Evolutionary conservation across 2,888 invertebrate species (phyloP).

Genomic region (Anoncus sp.): DNA sequence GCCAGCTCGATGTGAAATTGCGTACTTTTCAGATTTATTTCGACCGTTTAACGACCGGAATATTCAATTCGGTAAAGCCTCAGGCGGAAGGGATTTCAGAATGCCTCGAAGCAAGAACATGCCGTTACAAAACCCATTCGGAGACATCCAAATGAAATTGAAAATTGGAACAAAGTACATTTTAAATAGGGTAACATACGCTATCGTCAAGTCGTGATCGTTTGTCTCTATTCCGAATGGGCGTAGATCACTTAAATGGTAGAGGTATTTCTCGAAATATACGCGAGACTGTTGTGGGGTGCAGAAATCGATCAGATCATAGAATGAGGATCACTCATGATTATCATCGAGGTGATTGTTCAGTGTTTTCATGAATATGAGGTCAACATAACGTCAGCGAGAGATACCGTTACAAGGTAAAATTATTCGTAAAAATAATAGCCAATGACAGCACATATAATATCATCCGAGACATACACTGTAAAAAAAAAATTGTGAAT

Average conservation of each 20-base stretch:
- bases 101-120: slow-evolving; percentile 28
- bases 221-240: slow-evolving; percentile 40
- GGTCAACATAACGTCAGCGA: background rate
- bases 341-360: no score
- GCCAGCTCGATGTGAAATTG: slow-evolving; percentile 52
- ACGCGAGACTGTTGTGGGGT: background rate
- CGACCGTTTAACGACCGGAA: slow-evolving; percentile 62
- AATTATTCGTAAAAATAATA: slow-evolving; percentile 20
- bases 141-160: slow-evolving; percentile 62
- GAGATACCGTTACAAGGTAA: background rate
- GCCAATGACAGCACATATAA: slow-evolving; percentile 2
- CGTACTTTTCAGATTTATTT: slow-evolving; percentile 67
- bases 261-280: slow-evolving; percentile 15
- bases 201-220: slow-evolving; percentile 16
- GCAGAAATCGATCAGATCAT: background rate
- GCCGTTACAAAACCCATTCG: slow-evolving; percentile 53
- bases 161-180: slow-evolving; percentile 61
- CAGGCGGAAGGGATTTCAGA: slow-evolving; percentile 40
- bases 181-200: slow-evolving; percentile 46
- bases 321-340: no score
- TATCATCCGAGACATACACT: no score
- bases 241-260: slow-evolving; percentile 21
- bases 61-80: slow-evolving; percentile 47
- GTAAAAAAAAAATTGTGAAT: no score
- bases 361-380: no score